Evolutionary conservation across 2,888 invertebrate genomes (phyloP).

Genomic region (Uloborus plumipes): DNA sequence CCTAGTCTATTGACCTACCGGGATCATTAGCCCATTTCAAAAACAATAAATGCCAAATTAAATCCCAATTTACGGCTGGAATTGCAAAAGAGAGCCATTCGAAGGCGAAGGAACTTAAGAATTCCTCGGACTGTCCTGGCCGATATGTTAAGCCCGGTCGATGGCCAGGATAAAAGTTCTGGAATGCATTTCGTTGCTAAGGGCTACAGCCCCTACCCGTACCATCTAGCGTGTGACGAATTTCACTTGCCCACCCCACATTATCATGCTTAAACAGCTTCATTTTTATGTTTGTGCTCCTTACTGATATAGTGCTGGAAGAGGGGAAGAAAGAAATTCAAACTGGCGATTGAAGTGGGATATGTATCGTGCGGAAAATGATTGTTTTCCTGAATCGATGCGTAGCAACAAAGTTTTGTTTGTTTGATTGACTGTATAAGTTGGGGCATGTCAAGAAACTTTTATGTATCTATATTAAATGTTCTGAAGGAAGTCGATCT

Average conservation of each 20-base stretch:
- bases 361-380: conserved; percentile 28
- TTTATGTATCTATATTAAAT: too few relatives aligned
- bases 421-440: conserved; percentile 3
- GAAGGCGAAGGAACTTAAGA: too few relatives aligned
- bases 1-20: too few relatives aligned
- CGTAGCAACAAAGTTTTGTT: conserved; percentile 61
- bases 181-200: conserved; percentile 57
- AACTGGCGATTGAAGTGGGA: background rate
- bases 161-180: conserved; percentile 45
- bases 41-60: too few relatives aligned
- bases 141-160: conserved; percentile 11
- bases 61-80: too few relatives aligned
- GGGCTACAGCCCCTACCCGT: conserved; percentile 54
- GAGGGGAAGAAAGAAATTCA: background rate
- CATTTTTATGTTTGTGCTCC: background rate
- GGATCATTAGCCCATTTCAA: too few relatives aligned
- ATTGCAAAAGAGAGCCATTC: too few relatives aligned
- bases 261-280: conserved; percentile 25
- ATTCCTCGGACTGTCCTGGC: background rate
- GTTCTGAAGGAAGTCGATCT: too few relatives aligned
- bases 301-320: too few relatives aligned
- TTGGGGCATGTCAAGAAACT: background rate
- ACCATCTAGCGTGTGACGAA: conserved; percentile 46
- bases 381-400: conserved; percentile 54
- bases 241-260: conserved; percentile 33